Percentiles rank a stretch among this genome's conserved stretches.
Evolutionary conservation across 1,140 invertebrate species (phyloP).

Genomic region (Vanessa tameamea): DNA sequence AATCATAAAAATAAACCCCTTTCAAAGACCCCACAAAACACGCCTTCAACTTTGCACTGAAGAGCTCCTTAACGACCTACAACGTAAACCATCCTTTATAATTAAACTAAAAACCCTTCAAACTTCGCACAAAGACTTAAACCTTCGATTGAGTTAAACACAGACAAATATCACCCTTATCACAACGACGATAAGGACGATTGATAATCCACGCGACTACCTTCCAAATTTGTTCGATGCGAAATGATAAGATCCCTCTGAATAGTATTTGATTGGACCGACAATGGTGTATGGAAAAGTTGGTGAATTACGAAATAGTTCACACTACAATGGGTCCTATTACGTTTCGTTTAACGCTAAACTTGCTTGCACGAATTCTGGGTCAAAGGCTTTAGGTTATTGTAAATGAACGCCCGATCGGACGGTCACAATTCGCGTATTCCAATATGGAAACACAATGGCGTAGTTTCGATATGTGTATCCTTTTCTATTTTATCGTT

Average conservation of each 20-base stretch:
- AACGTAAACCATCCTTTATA: conserved; percentile 36
- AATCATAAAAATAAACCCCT: conserved; percentile 21
- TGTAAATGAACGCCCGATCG: conserved; percentile 30
- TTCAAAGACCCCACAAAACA: conserved; percentile 14
- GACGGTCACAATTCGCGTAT: conserved; percentile 16
- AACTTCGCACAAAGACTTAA: conserved; percentile 1
- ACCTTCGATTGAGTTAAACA: not conserved
- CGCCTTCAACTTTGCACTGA: conserved; percentile 8
- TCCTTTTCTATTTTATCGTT: not conserved
- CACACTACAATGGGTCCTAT: conserved; percentile 4
- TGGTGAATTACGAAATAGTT: conserved; percentile 8
- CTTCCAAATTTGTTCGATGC: conserved; percentile 5
- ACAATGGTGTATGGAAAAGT: conserved; percentile 27
- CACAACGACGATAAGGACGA: conserved; percentile 1
- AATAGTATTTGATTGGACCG: conserved; percentile 35
- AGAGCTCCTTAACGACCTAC: conserved; percentile 31
- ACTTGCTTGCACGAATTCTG: conserved; percentile 13
- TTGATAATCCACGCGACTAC: not conserved
- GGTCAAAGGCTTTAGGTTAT: not conserved
- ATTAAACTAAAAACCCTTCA: conserved; percentile 35
- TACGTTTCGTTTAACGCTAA: not conserved
- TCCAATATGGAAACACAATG: conserved; percentile 23
- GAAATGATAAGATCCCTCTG: conserved; percentile 32
- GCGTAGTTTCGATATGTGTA: not conserved
- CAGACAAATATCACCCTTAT: conserved; percentile 8